Conservation (phyloP, 2,888 invertebrate genomes). For the Nipponacmea schrenckii region DNA sequence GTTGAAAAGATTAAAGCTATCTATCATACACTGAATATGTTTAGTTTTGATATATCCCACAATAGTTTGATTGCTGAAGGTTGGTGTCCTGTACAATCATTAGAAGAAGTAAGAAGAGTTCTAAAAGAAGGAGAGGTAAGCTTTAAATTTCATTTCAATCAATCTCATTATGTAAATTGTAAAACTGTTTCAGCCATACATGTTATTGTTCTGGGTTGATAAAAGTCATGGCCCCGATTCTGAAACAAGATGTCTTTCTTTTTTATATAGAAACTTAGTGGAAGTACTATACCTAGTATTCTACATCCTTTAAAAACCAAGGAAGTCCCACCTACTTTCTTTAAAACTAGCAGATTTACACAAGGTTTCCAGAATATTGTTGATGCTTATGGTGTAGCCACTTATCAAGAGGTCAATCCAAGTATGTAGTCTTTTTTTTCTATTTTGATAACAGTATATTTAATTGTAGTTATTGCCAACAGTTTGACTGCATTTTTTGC, state of each 20-base stretch:
- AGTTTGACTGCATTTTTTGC: neutral
- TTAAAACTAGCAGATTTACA: conserved; percentile 96
- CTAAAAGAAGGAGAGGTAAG: conserved; percentile 90
- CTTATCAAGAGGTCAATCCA: conserved; percentile 96
- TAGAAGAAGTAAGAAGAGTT: conserved; percentile 92
- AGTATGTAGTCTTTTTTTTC: conserved; percentile 72
- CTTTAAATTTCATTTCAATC: neutral
- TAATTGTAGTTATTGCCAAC: neutral
- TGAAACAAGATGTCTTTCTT: conserved; percentile 12
- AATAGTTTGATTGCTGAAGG: conserved; percentile 99
- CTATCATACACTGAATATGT: conserved; percentile 96
- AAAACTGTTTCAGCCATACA: too few relatives aligned
- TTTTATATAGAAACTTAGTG: conserved; percentile 82
- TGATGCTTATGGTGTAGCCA: conserved; percentile 95
- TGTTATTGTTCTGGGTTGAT: too few relatives aligned
- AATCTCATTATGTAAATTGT: too few relatives aligned
- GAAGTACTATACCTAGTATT: conserved; percentile 94
- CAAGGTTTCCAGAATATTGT: conserved; percentile 93
- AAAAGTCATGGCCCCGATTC: too few relatives aligned
- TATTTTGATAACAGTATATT: neutral
- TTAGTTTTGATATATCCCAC: conserved; percentile 97
- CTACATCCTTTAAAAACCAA: conserved; percentile 91
- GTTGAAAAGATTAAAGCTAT: conserved; percentile 99
- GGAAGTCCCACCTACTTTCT: conserved; percentile 90
- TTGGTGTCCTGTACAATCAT: conserved; percentile 90